Conservation (phyloP, 1,140 invertebrate genomes). For the Brachionus sp. region DNA sequence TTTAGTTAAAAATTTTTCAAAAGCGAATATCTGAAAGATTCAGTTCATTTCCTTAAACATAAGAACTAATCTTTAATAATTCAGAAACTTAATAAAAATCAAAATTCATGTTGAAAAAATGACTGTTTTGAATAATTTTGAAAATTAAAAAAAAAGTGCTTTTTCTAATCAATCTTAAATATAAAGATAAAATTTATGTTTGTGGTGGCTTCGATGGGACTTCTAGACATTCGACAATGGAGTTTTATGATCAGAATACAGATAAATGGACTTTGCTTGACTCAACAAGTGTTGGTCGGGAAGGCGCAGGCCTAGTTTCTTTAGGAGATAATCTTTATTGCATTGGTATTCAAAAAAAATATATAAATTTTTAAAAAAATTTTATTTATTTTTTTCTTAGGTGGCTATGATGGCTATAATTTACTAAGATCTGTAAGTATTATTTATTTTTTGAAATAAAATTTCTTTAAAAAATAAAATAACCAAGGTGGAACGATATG, state of each 20-base stretch:
- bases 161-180: not conserved
- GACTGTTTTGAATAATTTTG: too few relatives aligned
- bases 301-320: constrained; percentile 57
- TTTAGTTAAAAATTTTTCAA: too few relatives aligned
- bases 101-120: too few relatives aligned
- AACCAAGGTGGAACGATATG: constrained; percentile 76
- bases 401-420: constrained; percentile 57
- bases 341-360: constrained; percentile 50
- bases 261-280: constrained; percentile 55
- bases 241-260: constrained; percentile 52
- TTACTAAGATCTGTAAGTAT: constrained; percentile 57
- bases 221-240: constrained; percentile 54
- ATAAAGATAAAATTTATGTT: constrained; percentile 54
- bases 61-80: too few relatives aligned
- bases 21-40: too few relatives aligned
- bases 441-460: not conserved
- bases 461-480: not conserved
- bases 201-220: constrained; percentile 59
- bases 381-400: constrained; percentile 47
- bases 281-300: constrained; percentile 53
- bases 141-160: not conserved
- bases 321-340: constrained; percentile 55
- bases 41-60: too few relatives aligned
- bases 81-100: too few relatives aligned
- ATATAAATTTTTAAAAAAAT: not conserved